Base-by-base conservation (phyloP, 2,113 vertebrate genomes). In the Solea solea region DNA sequence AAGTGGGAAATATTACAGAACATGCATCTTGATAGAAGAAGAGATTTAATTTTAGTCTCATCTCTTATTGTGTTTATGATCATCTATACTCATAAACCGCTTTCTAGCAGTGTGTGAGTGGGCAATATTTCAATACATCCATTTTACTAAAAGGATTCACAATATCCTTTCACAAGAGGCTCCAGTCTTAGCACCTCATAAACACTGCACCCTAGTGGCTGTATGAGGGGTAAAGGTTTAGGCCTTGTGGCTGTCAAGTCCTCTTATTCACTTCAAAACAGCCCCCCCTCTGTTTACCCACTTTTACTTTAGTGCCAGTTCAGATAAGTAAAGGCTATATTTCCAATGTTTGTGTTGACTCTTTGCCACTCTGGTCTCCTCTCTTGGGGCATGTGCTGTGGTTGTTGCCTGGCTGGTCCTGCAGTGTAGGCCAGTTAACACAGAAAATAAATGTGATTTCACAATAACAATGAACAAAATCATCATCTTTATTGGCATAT, bases 331-430 rank as follows among this genome's bases (percentile, higher is more conserved):
- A 3, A 55, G 63, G 61, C 55, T 69, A 34, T 69, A 76, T 80
- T 85, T 76, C 12, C 64, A 85, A 67, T 59, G 80, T 85, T 86
- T 87, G 74, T 82, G 89, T 86, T 89, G 79, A 88, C 67, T 88
- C 50, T 10, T 16, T 85, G 70, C 81, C 81, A 25, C 59, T 80
- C 80, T 40, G 69, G 67, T 65, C 80, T 83, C 41, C 46, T 70
- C 46, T 64, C 27, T 69, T 72, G 65, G 62, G 51, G 60, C 70
- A 21, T 52, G 59, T 74, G n/a, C 59, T 58, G 54, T 75, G 13
- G 61, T 67, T 75, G 61, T 45, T 80, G 76, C 42, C 46, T 57
- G 58, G 40, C 57, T 70, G 21, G 58, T 72, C 27, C 14, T 72
- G 55, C 54, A 42, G 9, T 44, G 42, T 53, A 1, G 13, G 11